Conservation (phyloP, 2,888 invertebrate genomes). For the Allolobophora icterica region DNA sequence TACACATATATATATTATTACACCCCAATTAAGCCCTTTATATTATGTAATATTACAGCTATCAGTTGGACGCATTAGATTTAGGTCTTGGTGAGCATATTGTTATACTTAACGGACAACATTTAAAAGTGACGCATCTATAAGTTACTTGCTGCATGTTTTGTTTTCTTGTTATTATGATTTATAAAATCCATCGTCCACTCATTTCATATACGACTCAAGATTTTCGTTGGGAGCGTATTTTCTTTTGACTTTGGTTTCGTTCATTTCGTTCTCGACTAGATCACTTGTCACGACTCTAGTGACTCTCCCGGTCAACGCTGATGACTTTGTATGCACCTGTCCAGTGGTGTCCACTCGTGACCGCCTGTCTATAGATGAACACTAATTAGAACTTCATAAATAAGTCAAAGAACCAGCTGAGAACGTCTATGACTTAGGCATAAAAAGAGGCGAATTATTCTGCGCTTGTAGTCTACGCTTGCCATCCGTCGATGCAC, state of each 20-base stretch:
- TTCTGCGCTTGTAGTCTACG: background rate
- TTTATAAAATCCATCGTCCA: background rate
- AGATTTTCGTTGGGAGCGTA: no score
- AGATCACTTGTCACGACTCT: no score
- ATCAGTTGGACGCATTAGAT: background rate
- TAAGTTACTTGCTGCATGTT: background rate
- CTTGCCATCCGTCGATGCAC: background rate
- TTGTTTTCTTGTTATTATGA: background rate
- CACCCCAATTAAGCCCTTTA: background rate
- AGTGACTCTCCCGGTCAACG: no score
- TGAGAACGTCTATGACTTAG: background rate
- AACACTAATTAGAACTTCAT: background rate
- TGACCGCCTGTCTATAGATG: no score
- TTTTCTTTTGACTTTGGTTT: no score
- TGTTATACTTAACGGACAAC: background rate
- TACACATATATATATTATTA: no score
- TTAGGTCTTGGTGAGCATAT: background rate
- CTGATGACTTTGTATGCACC: no score
- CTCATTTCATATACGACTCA: no score
- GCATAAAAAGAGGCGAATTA: background rate
- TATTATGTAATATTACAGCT: background rate
- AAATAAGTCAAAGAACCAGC: background rate
- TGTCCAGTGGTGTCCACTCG: no score
- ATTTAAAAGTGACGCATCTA: background rate
- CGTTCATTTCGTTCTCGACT: no score